Evolutionary conservation across 2,113 vertebrate species (phyloP).

Genomic region (Nothocercus julius): DNA sequence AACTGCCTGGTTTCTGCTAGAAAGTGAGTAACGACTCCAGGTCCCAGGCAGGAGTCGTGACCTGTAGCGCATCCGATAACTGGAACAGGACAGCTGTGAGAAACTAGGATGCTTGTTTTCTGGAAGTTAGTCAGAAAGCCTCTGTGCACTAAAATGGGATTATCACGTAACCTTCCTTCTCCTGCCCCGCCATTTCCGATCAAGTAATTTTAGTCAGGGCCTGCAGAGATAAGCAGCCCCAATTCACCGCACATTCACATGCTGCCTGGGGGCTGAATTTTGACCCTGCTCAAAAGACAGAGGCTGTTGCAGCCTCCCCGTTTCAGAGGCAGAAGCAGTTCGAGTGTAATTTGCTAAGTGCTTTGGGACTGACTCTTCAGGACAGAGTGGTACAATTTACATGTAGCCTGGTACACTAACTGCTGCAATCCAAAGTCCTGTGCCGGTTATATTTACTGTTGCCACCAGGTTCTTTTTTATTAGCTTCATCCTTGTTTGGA

Average conservation of each 20-base stretch:
- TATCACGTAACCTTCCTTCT: background rate
- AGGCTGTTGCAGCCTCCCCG: constrained; percentile 37
- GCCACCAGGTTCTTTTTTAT: constrained; percentile 35
- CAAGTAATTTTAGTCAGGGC: constrained; percentile 41
- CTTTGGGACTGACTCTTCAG: constrained; percentile 64
- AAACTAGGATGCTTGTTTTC: constrained; percentile 50
- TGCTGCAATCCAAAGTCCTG: constrained; percentile 12
- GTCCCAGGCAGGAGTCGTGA: background rate
- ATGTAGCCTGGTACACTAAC: constrained; percentile 49
- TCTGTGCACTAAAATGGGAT: constrained; percentile 27
- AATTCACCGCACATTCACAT: constrained; percentile 31
- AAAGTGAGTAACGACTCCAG: background rate
- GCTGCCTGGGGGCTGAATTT: constrained; percentile 55
- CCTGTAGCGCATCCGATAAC: background rate
- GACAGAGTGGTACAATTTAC: constrained; percentile 22
- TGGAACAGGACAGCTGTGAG: background rate
- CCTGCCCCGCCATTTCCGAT: background rate
- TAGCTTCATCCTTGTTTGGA: background rate
- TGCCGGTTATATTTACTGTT: constrained; percentile 26
- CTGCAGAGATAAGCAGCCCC: constrained; percentile 49
- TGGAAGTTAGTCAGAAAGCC: constrained; percentile 13
- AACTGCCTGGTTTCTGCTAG: background rate
- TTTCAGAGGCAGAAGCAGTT: constrained; percentile 55
- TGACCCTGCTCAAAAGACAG: constrained; percentile 55
- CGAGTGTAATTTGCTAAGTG: constrained; percentile 69